phyloP scores from a whole-genome alignment of 2,113 vertebrate species.

The Nanger granti region DNA sequence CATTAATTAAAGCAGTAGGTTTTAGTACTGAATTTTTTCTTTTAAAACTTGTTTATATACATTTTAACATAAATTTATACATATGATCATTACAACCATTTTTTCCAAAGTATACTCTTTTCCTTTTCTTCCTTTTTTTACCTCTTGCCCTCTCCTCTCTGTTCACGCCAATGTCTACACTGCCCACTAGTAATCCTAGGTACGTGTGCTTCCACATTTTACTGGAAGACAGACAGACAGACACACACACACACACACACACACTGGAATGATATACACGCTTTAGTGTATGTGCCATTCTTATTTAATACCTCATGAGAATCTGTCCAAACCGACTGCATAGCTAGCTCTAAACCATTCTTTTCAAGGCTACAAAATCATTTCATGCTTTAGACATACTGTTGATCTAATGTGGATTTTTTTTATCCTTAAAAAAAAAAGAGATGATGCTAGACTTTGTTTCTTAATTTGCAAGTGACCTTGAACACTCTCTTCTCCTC shows the following conservation, averaged over 20 bases:
- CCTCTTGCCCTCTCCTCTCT: not conserved
- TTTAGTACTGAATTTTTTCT: conserved; percentile 2
- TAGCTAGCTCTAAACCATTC: not conserved
- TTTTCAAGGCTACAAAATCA: not conserved
- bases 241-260: not conserved
- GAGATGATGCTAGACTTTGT: not conserved
- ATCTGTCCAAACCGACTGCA: not conserved
- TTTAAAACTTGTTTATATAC: not conserved
- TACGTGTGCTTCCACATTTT: not conserved
- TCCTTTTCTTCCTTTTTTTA: not conserved
- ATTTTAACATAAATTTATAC: not conserved
- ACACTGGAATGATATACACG: not conserved
- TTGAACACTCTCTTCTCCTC: not conserved
- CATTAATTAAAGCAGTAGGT: not conserved
- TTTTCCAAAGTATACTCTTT: not conserved
- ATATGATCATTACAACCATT: not conserved
- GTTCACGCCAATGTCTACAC: too few species aligned
- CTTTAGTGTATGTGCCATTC: not conserved
- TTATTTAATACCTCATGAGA: not conserved
- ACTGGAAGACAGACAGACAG: not conserved
- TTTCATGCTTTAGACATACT: not conserved
- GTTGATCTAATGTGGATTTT: not conserved
- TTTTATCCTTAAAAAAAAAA: not conserved
- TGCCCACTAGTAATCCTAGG: not conserved
- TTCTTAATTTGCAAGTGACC: not conserved